Base-by-base conservation (phyloP, 2,888 invertebrate species). In the Anoncus sp. region DNA sequence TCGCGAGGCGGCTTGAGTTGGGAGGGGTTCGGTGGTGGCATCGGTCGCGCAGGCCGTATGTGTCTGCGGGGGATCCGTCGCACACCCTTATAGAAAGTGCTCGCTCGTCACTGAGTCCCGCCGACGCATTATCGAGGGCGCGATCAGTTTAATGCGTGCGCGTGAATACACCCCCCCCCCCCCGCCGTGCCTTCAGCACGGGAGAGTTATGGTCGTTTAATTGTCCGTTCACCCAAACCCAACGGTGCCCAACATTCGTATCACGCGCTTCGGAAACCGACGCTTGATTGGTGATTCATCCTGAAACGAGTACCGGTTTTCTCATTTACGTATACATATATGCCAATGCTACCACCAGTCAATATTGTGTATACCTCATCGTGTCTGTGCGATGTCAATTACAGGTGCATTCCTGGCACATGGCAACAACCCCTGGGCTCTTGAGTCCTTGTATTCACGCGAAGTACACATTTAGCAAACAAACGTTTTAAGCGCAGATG, bases 251-350 rank as follows among this genome's bases (percentile, higher is more conserved):
- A 20, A 35, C 65, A 49, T 69, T 74, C 57, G 55, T 43, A 65
- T 65, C 57, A 53, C 63, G 67, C 24, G 71, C 40, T 66, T 59
- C 47, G 60, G 81, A 81, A 82, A 83, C 75, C 79, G 79, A 84
- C 85, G 85, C 87, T 87, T 87, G 84, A 87, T 86, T 82, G 88
- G 86, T 88, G 88, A 88, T 86, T 88, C 88, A 88, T 85, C 81
- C 80, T 70, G 77, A 73, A 72, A 67, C 77, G 51, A 57, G 45
- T 38, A 51, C 57, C 24, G 59, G 49, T 4, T 66, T 59, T n/a
- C 20, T 22, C 49, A 49, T 62, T 51, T 22, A 63, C 55, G 62
- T 22, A 49, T 49, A 45, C 7, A 55, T 12, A 35, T 31, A n/a
- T n/a, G n/a, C n/a, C n/a, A n/a, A n/a, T n/a, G n/a, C n/a, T n/a